A percentile compares a stretch with the other conserved stretches of the same genome.
These are phyloP conservation scores for Vidua macroura DNA, from an alignment of 2,113 vertebrate species.

Conservation along the genomic window DNA sequence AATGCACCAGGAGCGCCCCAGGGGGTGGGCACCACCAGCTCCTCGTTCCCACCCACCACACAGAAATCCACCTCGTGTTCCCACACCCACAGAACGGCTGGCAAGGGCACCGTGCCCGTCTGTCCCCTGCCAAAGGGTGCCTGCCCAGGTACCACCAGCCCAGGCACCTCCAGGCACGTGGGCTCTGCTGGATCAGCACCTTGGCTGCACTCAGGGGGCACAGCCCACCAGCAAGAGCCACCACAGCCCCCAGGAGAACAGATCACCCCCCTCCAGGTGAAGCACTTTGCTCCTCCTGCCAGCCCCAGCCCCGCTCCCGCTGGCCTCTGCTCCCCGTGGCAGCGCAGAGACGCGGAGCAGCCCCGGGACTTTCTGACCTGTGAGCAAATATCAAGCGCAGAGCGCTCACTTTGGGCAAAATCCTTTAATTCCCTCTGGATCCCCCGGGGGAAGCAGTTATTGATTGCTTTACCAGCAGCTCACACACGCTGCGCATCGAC, in stretches of 20 bases:
- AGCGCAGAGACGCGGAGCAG: background rate
- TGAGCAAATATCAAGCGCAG: background rate
- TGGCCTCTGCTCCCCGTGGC: background rate
- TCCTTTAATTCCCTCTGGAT: slow-evolving; percentile 36
- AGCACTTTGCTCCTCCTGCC: background rate
- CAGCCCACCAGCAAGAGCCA: background rate
- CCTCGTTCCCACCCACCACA: background rate
- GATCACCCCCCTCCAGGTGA: background rate
- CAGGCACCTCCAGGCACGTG: accelerated
- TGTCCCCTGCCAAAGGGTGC: background rate
- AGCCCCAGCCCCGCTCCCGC: accelerated
- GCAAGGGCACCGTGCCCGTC: background rate
- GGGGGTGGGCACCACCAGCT: background rate
- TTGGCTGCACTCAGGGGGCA: background rate
- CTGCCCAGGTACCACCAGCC: background rate
- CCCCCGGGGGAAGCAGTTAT: background rate
- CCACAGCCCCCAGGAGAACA: background rate
- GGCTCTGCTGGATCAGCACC: background rate
- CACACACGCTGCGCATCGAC: background rate
- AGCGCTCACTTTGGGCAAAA: background rate
- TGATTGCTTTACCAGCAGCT: background rate
- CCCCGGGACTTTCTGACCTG: background rate
- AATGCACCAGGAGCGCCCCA: background rate
- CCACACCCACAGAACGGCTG: background rate
- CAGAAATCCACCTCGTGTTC: background rate